These are phyloP conservation scores for Hoplostethus atlanticus DNA, from an alignment of 2,797 vertebrate species.

Conservation along the genomic window DNA sequence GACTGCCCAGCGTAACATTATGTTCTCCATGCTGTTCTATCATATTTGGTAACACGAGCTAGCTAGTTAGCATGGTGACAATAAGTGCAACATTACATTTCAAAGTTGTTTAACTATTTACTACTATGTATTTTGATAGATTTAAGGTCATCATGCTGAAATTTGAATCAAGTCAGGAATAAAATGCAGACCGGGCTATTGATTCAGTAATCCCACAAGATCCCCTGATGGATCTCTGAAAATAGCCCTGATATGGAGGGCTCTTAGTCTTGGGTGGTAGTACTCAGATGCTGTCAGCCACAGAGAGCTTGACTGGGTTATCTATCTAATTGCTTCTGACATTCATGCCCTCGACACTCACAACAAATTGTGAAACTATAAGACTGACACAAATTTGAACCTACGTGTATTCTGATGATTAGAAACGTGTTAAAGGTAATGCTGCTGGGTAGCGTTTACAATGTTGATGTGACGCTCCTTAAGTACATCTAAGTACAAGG, in stretches of 20 bases:
- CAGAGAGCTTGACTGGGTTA: conserved; percentile 9
- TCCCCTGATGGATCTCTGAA: conserved; percentile 17
- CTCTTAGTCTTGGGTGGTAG: conserved; percentile 17
- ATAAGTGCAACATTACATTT: too few species aligned
- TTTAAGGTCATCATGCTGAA: too few species aligned
- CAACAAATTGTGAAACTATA: neutral
- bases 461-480: neutral
- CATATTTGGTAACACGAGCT: too few species aligned
- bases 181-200: conserved; percentile 37
- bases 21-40: too few species aligned
- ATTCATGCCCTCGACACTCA: neutral
- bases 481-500: neutral
- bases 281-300: conserved; percentile 20
- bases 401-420: conserved; percentile 3
- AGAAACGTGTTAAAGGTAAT: conserved; percentile 13
- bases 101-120: too few species aligned
- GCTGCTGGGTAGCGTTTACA: conserved; percentile 14
- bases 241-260: neutral
- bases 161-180: conserved; percentile 38
- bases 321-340: conserved; percentile 23
- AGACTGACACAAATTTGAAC: neutral
- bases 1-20: too few species aligned
- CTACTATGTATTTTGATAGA: too few species aligned
- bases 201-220: conserved; percentile 39
- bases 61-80: too few species aligned